These are phyloP conservation scores for Danio choprae DNA, from an alignment of 2,797 vertebrate species.

Conservation along the genomic window DNA sequence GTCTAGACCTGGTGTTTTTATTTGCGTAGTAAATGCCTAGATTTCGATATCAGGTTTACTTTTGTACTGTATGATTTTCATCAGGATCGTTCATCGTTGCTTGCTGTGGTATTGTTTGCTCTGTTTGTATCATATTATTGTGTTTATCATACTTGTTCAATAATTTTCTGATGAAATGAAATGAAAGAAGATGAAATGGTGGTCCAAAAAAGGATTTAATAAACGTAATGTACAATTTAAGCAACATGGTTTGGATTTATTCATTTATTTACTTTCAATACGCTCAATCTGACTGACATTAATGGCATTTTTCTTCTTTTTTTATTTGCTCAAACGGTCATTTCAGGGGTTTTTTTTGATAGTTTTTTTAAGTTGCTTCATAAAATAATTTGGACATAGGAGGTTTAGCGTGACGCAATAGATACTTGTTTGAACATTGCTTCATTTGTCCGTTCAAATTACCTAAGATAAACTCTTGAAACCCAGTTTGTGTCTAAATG, in stretches of 20 bases:
- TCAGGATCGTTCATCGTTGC: constrained; percentile 12
- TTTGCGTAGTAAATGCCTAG: constrained; percentile 3
- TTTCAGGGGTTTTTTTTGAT: not conserved
- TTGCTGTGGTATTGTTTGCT: constrained; percentile 42
- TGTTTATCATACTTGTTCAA: constrained; percentile 19
- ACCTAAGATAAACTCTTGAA: not conserved
- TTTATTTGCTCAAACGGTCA: constrained; percentile 1
- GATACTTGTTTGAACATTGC: constrained; percentile 35
- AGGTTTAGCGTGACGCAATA: constrained; percentile 17
- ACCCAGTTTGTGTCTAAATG: no score
- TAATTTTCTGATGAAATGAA: constrained; percentile 9
- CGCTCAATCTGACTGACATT: not conserved
- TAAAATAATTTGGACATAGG: not conserved
- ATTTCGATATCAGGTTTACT: constrained; percentile 34
- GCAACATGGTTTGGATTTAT: not conserved
- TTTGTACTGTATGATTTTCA: constrained; percentile 33
- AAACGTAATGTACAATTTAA: constrained; percentile 29
- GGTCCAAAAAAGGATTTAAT: constrained; percentile 37
- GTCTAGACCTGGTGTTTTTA: constrained; percentile 32
- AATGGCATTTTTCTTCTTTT: not conserved
- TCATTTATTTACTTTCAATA: not conserved
- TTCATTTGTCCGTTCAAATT: constrained; percentile 9
- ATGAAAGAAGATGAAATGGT: not conserved
- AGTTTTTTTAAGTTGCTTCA: constrained; percentile 10
- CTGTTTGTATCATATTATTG: constrained; percentile 30